Evolutionary conservation across 2,888 invertebrate species (phyloP), one percentile per base, ranked within the genome.

Genomic region (Stramonita haemastoma): DNA sequence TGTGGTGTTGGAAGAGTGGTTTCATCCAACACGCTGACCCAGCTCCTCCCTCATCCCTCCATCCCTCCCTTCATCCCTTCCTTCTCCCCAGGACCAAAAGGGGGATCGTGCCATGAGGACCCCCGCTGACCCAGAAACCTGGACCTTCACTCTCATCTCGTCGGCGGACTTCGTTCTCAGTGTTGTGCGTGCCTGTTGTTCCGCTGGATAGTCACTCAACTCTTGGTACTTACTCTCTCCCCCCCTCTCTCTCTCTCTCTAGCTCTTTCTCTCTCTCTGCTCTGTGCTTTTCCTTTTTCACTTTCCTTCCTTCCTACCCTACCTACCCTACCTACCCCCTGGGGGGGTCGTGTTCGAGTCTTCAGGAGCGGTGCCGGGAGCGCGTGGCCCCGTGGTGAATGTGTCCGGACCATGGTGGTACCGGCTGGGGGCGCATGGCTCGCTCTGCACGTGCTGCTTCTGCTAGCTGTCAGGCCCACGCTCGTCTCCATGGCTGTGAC

Each of bases 341-440:
- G n/a, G n/a, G n/a, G n/a, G n/a, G n/a, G n/a, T n/a, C n/a, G n/a
- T n/a, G n/a, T n/a, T n/a, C n/a, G n/a, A n/a, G n/a, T 8, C 46
- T 46, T 46, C 36, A 29, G n/a, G 81, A 46, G 79, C 26, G 81
- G 88, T 70, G 84, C 83, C 88, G 29, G 29, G 84, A 81, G 57
- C 32, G 88, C 66, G 60, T 84, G 17, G 60, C 84, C 36, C 11
- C 19, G 88, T 60, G 84, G 88, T 88, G 56, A 26, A 88, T 88
- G 88, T 88, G 60, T 81, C 84, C 88, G 88, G 88, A 88, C 84
- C 88, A 88, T 88, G 88, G 81, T 88, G 88, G 88, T 84, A 29
- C 84, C 88, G 88, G 88, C 46, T 57, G 88, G 88, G 88, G 88
- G 88, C 84, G 46, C 88, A 84, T 83, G 88, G 88, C 88, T 88